A percentile compares a stretch with the other conserved stretches of the same genome.
These are phyloP conservation scores for Chloebia gouldiae DNA, from an alignment of 2,113 vertebrate genomes.

Conservation along the genomic window DNA sequence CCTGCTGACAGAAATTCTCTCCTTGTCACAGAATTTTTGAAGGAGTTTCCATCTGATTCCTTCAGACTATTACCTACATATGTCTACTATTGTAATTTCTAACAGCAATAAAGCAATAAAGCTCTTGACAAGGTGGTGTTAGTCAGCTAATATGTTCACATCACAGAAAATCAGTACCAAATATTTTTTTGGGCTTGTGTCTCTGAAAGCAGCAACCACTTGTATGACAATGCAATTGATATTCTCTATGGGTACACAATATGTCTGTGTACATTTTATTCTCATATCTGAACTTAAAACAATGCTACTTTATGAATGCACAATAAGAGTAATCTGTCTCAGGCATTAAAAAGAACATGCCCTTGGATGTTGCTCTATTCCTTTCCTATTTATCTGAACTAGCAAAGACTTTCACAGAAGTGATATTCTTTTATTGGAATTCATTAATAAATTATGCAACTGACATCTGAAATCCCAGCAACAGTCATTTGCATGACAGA, in stretches of 20 bases:
- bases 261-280: background rate
- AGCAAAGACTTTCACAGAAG: background rate
- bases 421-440: background rate
- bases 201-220: background rate
- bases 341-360: background rate
- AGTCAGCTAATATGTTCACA: background rate
- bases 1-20: background rate
- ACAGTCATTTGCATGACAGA: slow-evolving; percentile 9
- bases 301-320: background rate
- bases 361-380: background rate
- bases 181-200: background rate
- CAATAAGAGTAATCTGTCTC: background rate
- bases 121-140: background rate
- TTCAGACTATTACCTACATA: background rate
- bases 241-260: background rate
- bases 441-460: background rate
- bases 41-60: background rate
- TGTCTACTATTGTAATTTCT: background rate
- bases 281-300: background rate
- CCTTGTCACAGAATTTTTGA: background rate
- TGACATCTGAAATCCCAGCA: background rate
- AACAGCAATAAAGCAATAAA: background rate
- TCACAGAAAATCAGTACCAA: background rate
- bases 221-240: background rate
- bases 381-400: background rate